phyloP scores from a whole-genome alignment of 2,797 vertebrate species.

The Poecilia velifera region DNA sequence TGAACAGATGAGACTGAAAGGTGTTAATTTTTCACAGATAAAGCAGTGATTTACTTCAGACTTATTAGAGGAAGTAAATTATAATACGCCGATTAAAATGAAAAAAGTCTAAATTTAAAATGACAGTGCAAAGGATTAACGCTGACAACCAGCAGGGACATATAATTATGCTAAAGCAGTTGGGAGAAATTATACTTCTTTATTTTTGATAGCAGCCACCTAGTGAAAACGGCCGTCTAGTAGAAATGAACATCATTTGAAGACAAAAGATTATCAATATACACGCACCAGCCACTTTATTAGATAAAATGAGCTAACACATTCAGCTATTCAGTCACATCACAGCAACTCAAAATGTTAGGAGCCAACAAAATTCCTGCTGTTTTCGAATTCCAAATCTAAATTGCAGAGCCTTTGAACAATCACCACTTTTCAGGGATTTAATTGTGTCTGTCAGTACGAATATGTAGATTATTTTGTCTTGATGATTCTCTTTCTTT shows the following conservation, averaged over 20 bases:
- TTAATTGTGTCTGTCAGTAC: not conserved
- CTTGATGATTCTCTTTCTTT: not conserved
- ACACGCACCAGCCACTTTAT: not conserved
- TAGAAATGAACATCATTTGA: not conserved
- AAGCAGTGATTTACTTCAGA: not conserved
- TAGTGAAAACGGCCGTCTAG: not conserved
- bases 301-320: not conserved
- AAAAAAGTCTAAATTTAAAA: conserved; percentile 7
- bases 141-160: not conserved
- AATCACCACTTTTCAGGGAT: not conserved
- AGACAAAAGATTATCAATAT: not conserved
- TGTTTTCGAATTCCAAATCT: not conserved
- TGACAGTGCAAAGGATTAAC: not conserved
- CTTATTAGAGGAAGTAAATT: not conserved
- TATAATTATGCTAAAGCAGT: conserved; percentile 22
- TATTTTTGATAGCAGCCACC: not conserved
- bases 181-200: not conserved
- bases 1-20: conserved; percentile 18
- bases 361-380: not conserved
- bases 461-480: not conserved
- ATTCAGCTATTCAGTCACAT: not conserved
- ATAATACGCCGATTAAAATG: not conserved
- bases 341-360: not conserved
- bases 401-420: not conserved
- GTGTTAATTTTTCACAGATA: conserved; percentile 21